These are phyloP conservation scores for Rhipidura dahli DNA, from an alignment of 2,113 vertebrate genomes.

Conservation along the genomic window DNA sequence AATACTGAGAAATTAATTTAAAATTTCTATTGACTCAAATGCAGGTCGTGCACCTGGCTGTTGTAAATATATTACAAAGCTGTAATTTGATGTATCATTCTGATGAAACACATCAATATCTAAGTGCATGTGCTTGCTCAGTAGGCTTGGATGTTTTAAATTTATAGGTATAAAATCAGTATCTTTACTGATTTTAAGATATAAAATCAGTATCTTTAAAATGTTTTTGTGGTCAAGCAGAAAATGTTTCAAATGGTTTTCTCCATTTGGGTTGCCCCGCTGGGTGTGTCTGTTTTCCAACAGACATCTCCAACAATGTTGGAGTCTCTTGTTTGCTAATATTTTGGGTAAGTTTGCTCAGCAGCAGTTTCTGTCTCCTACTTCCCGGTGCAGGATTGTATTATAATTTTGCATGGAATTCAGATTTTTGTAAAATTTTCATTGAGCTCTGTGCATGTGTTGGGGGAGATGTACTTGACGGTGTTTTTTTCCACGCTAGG, in stretches of 20 bases:
- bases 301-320: too few species aligned
- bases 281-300: background rate
- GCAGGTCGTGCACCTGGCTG: rapidly evolving
- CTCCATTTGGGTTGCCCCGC: background rate
- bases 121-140: background rate
- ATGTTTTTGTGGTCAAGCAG: background rate
- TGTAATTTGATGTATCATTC: background rate
- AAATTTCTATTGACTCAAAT: background rate
- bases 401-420: background rate
- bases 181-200: background rate
- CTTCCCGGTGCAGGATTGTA: background rate
- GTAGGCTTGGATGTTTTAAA: background rate
- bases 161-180: background rate
- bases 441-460: background rate
- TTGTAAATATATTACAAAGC: background rate
- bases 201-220: background rate
- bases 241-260: background rate
- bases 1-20: background rate
- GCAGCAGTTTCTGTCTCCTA: background rate
- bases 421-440: too few species aligned
- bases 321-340: background rate
- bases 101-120: background rate
- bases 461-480: background rate
- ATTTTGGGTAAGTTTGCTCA: background rate
- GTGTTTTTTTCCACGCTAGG: background rate